phyloP scores from a whole-genome alignment of 2,113 vertebrate species.

The Caranx ignobilis region DNA sequence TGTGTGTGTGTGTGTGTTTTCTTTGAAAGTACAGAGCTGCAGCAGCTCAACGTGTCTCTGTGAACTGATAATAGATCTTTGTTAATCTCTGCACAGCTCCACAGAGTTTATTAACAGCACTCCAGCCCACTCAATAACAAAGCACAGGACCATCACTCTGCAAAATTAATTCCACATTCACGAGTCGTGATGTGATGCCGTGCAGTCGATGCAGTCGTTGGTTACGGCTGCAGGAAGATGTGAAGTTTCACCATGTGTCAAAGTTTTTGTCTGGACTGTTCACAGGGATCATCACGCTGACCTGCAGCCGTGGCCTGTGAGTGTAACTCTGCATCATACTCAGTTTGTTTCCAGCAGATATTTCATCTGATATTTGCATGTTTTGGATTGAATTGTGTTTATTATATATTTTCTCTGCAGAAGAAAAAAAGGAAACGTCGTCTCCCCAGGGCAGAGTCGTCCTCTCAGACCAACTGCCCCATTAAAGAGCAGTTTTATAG shows the following conservation, averaged over 20 bases:
- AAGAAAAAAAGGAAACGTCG: neutral
- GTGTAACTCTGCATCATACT: neutral
- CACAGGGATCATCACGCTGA: no score
- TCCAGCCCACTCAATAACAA: neutral
- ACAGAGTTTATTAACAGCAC: neutral
- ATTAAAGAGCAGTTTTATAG: constrained; percentile 9
- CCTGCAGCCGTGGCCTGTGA: no score
- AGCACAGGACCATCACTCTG: no score
- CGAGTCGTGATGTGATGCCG: no score
- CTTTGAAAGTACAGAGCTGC: neutral
- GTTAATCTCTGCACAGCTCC: neutral
- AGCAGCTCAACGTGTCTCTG: neutral
- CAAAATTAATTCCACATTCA: no score
- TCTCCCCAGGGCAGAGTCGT: neutral
- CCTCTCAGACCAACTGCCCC: neutral
- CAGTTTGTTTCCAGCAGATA: no score
- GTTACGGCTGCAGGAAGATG: no score
- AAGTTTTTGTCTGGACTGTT: no score
- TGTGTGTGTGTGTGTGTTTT: no score
- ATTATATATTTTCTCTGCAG: neutral
- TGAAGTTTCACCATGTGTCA: no score
- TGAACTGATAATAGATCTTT: neutral
- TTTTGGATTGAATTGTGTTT: no score
- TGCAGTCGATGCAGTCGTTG: neutral
- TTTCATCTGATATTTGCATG: no score